Evolutionary conservation across 2,888 invertebrate species (phyloP).

Genomic region (Andrena marginata): DNA sequence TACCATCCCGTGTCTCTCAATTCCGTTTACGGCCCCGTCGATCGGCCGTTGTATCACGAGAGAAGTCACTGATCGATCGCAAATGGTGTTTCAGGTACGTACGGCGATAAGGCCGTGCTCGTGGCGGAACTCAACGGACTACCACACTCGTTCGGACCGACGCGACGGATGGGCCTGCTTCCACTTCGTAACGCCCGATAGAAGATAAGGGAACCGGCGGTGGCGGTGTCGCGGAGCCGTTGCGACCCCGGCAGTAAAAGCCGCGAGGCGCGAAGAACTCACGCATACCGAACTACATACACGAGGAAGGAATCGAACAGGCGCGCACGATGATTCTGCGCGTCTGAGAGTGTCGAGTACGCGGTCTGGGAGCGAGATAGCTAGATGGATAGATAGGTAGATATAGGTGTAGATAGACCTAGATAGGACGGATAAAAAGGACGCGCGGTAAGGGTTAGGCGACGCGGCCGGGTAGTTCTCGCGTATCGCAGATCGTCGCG

Average conservation of each 20-base stretch:
- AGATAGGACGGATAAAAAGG: conserved; percentile 52
- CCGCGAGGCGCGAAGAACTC: not conserved
- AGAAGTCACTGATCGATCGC: conserved; percentile 60
- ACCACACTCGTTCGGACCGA: conserved; percentile 20
- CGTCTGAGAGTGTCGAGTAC: conserved; percentile 64
- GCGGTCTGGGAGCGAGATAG: conserved; percentile 42
- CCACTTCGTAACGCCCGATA: conserved; percentile 15
- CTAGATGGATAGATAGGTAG: conserved; percentile 55
- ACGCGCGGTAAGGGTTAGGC: conserved; percentile 21
- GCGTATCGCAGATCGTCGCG: conserved; percentile 16
- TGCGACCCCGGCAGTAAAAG: no score
- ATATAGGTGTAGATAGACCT: conserved; percentile 51
- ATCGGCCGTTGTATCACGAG: conserved; percentile 28
- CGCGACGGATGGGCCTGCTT: conserved; percentile 18
- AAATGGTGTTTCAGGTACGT: conserved; percentile 60
- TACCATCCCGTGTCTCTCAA: not conserved
- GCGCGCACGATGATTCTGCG: conserved; percentile 76
- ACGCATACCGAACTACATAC: not conserved
- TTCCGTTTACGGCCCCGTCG: conserved; percentile 29
- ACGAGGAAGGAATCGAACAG: conserved; percentile 67
- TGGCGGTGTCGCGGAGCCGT: conserved; percentile 3
- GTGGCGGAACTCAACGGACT: conserved; percentile 39
- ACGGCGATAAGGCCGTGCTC: conserved; percentile 34
- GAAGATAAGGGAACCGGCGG: conserved; percentile 8
- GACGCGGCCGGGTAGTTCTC: conserved; percentile 9